Evolutionary conservation across 1,140 invertebrate genomes (phyloP), one percentile per base, ranked within the genome.

Genomic region (Lucilia sericata): DNA sequence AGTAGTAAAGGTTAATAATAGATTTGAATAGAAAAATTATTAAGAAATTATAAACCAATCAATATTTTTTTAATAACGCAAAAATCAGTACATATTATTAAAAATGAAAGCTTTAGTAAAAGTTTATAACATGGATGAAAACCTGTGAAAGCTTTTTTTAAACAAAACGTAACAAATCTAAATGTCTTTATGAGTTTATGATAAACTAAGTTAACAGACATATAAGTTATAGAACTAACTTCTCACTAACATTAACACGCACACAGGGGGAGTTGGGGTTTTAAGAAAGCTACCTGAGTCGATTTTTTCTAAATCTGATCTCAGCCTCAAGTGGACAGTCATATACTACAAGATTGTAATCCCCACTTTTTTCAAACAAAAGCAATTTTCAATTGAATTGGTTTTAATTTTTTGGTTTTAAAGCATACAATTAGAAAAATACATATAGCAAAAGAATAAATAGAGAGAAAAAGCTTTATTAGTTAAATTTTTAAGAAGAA

Each of bases 261-360:
- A 9, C 13, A 17, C 7, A 55, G 2, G 55, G 55, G 55, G 3
- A 30, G 55, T 17, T 17, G 55, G 14, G 55, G 55, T 60, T 30
- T 30, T 30, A 65, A 65, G 21, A 70, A 70, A 70, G 65, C 87
- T 89, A 91, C 90, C 89, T 91, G 88, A 91, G 88, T 84, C 88
- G 85, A 86, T 87, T 87, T 86, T 88, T 90, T 89, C 87, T 86
- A 87, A 87, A 91, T 85, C 86, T 88, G 87, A 91, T 87, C 86
- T 91, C 88, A 85, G 90, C 90, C 86, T 91, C 87, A 86, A 91
- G 87, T 86, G 90, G 90, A 88, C 89, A 90, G 85, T 91, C 89
- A 84, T 91, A 88, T 76, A 91, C 89, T 87, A 86, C 86, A 84
- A 90, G 86, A 87, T 87, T 89, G 88, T 90, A 91, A 86, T 88